phyloP scores from a whole-genome alignment of 2,888 invertebrate genomes.

The Chesias legatella region DNA sequence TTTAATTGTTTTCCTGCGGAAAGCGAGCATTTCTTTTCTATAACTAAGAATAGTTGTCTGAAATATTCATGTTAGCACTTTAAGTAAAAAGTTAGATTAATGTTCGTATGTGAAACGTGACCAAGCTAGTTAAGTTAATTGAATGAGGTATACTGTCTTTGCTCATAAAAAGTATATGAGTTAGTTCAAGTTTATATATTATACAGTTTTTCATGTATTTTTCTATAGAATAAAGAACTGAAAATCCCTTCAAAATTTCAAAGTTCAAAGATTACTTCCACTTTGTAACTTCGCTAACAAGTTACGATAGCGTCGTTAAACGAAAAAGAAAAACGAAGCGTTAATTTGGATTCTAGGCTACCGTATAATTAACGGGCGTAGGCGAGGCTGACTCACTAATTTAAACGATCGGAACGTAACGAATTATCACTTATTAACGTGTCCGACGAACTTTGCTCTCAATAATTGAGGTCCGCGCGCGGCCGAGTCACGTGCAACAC shows the following conservation, averaged over 20 bases:
- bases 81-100: no score
- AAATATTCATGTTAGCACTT: no score
- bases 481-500: conserved; percentile 51
- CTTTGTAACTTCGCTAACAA: conserved; percentile 42
- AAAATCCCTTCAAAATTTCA: conserved; percentile 1
- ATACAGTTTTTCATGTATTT: no score
- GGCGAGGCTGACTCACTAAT: conserved; percentile 64
- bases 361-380: conserved; percentile 60
- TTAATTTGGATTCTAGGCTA: conserved; percentile 67
- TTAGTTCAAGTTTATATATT: no score
- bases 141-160: no score
- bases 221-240: no score
- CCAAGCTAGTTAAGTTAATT: no score
- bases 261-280: conserved; percentile 25
- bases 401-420: conserved; percentile 49
- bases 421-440: conserved; percentile 61
- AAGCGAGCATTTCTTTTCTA: no score
- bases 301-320: conserved; percentile 35
- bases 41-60: no score
- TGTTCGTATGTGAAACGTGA: no score
- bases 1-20: no score
- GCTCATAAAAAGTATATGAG: no score
- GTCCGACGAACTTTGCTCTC: conserved; percentile 31
- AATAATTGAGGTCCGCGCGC: conserved; percentile 36
- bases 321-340: conserved; percentile 53